These are phyloP conservation scores for Aphaenogaster rudis DNA, from an alignment of 1,140 invertebrate species.

Conservation along the genomic window DNA sequence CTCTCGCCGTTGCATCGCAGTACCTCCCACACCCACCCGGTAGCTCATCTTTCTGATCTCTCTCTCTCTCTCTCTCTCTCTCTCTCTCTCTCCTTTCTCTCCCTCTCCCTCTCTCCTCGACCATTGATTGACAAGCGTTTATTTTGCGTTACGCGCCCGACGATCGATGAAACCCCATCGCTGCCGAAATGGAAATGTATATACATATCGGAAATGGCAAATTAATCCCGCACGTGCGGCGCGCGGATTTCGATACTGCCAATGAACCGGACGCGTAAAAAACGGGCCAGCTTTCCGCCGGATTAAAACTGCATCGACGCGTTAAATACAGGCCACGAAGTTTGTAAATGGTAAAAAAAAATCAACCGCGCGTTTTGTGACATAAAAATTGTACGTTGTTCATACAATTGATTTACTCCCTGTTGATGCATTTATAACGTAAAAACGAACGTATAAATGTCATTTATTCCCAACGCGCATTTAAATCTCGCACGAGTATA, in stretches of 20 bases:
- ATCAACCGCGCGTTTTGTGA: background rate
- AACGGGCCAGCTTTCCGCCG: slow-evolving; percentile 55
- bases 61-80: background rate
- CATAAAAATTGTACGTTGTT: slow-evolving; percentile 41
- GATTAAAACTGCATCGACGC: slow-evolving; percentile 63
- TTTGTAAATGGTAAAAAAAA: slow-evolving; percentile 36
- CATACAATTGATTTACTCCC: slow-evolving; percentile 13
- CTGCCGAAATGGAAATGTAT: slow-evolving; percentile 63
- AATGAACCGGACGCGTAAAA: slow-evolving; percentile 55
- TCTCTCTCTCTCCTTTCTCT: background rate
- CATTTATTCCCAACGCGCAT: background rate
- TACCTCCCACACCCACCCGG: slow-evolving; percentile 22
- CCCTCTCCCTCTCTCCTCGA: slow-evolving; percentile 6
- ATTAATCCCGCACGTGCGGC: slow-evolving; percentile 59
- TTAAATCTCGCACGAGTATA: background rate
- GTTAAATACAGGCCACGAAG: slow-evolving; percentile 60
- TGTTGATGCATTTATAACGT: slow-evolving; percentile 10
- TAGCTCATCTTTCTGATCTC: slow-evolving; percentile 6
- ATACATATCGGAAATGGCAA: slow-evolving; percentile 66
- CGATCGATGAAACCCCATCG: slow-evolving; percentile 60
- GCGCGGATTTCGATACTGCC: slow-evolving; percentile 52
- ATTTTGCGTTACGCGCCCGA: slow-evolving; percentile 56
- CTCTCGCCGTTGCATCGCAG: slow-evolving; percentile 44
- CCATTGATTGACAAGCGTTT: slow-evolving; percentile 66
- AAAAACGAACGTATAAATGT: background rate